These are phyloP conservation scores for Ischnus inquisitorius DNA, from an alignment of 2,888 invertebrate genomes.

Conservation along the genomic window DNA sequence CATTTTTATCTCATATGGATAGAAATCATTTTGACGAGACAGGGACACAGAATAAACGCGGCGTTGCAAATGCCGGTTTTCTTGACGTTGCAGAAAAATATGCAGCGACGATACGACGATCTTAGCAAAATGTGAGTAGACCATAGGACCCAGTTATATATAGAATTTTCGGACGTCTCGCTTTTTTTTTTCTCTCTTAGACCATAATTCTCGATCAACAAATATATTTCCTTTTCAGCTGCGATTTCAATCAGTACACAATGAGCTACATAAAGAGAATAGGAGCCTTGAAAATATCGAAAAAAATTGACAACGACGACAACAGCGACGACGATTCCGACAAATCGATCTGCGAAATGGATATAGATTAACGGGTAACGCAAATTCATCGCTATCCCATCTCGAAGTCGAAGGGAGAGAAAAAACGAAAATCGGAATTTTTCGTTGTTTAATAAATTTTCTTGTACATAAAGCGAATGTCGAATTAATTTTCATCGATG, in stretches of 20 bases:
- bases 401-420: neutral
- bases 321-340: conserved; percentile 79
- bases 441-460: conserved; percentile 61
- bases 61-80: conserved; percentile 89
- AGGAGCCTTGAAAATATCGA: conserved; percentile 84
- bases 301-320: conserved; percentile 62
- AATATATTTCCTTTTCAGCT: conserved; percentile 88
- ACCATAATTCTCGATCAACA: conserved; percentile 47
- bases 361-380: conserved; percentile 67
- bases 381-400: conserved; percentile 15
- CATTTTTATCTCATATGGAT: conserved; percentile 96
- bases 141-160: neutral
- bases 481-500: conserved; percentile 19
- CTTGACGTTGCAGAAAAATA: conserved; percentile 91
- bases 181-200: conserved; percentile 44
- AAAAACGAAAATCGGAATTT: conserved; percentile 4
- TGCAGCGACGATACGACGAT: conserved; percentile 92
- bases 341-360: conserved; percentile 78
- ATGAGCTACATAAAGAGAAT: conserved; percentile 89
- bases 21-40: conserved; percentile 89
- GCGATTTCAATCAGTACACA: conserved; percentile 96
- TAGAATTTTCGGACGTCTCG: neutral
- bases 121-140: conserved; percentile 93
- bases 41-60: conserved; percentile 87
- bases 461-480: conserved; percentile 63